Evolutionary conservation across 2,888 invertebrate species (phyloP), one percentile per base, ranked within the genome.

Genomic region (Bimastos eiseni): DNA sequence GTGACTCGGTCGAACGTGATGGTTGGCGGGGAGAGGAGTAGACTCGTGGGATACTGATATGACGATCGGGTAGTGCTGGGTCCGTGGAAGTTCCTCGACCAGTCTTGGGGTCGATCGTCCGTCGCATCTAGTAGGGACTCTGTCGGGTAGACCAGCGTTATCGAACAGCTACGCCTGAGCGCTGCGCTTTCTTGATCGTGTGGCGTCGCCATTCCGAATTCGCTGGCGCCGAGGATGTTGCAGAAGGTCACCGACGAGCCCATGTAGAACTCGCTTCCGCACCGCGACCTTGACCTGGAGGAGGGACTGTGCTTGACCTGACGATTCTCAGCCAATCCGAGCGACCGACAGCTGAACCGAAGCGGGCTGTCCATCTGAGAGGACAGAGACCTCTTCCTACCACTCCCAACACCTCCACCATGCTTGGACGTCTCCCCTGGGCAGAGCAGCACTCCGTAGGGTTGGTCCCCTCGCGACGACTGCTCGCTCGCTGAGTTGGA

Each of bases 1-100:
- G 90, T 83, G 30, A 92, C 92, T 86, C 91, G 91, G 41, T 92
- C 92, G 37, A 91, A 92, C 30, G 92, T 92, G 70, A 92, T 92
- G 34, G 88, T 91, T 11, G 92, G 92, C 5, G 92, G 92, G 0
- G 90, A 88, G 24, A 92, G 91, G 83, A 89, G 89, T 11, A 89
- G 55, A 30, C 89, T 55, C 33, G 89, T 44, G n/a, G 89, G 44
- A n/a, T 49, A 49, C 49, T 44, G 44, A 41, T 41, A 41, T 89
- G 89, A 37, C 30, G 33, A 17, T 36, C 89, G 44, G 6, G 44
- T 89, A 19, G 89, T 49, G 21, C 33, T 49, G 33, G 41, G n/a
- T n/a, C 89, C 44, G 41, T 49, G 44, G 89, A 36, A 89, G 89
- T 33, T 89, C 33, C 89, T 89, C 6, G 89, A 19, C 41, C 36